These are phyloP conservation scores for Sesia apiformis DNA, from an alignment of 2,888 invertebrate genomes.

Conservation along the genomic window DNA sequence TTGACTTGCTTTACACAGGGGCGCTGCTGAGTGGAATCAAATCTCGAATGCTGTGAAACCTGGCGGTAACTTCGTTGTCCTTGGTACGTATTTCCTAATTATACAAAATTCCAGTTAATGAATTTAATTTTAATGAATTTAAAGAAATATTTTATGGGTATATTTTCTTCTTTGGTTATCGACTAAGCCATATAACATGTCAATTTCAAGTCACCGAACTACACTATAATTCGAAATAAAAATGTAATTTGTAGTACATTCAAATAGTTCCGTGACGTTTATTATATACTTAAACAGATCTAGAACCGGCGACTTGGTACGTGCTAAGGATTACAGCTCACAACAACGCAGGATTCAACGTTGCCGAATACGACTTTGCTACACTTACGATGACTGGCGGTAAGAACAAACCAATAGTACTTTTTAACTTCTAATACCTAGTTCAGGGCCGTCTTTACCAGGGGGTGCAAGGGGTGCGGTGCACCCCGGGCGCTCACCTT, in stretches of 20 bases:
- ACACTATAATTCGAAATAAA: no score
- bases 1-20: conserved; percentile 54
- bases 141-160: neutral
- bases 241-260: neutral
- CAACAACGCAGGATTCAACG: conserved; percentile 96
- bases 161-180: neutral
- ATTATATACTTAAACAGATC: conserved; percentile 59
- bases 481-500: no score
- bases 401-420: conserved; percentile 54
- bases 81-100: conserved; percentile 45
- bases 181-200: neutral
- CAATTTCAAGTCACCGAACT: no score
- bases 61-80: conserved; percentile 90
- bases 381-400: conserved; percentile 96
- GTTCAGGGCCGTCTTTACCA: no score
- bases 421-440: no score
- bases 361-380: conserved; percentile 96
- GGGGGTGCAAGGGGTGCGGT: no score
- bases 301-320: conserved; percentile 96
- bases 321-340: conserved; percentile 92
- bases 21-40: conserved; percentile 93
- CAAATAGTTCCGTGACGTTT: conserved; percentile 1
- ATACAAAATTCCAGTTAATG: no score
- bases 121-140: no score
- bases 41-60: conserved; percentile 95